phyloP scores from a whole-genome alignment of 2,797 vertebrate species.

The Sebastes glaucus region DNA sequence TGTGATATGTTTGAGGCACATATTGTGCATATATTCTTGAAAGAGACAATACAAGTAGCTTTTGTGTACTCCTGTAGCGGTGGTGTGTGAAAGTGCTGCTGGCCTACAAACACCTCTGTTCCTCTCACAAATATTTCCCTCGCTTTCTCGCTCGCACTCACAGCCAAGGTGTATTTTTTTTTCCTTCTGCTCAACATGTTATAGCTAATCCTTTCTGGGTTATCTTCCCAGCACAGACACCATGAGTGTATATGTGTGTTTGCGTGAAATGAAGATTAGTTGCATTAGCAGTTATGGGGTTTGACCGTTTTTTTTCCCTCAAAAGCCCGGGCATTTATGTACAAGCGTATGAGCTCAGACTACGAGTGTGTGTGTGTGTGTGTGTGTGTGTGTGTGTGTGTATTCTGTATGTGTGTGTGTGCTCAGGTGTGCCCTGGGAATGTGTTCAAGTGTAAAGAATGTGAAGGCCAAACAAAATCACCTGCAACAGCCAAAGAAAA shows the following conservation, averaged over 20 bases:
- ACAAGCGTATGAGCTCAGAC: slow-evolving; percentile 4
- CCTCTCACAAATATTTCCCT: slow-evolving; percentile 12
- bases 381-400: background rate
- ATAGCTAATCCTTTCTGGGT: slow-evolving; percentile 54
- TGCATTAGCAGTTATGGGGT: slow-evolving; percentile 37
- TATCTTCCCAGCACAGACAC: slow-evolving; percentile 62
- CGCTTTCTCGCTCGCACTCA: background rate
- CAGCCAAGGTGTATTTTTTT: slow-evolving; percentile 32
- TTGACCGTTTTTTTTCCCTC: background rate
- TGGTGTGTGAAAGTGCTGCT: slow-evolving; percentile 6
- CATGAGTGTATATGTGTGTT: slow-evolving; percentile 20
- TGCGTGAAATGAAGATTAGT: slow-evolving; percentile 46
- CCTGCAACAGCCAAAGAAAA: slow-evolving; percentile 34
- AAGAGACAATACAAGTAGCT: slow-evolving; percentile 12
- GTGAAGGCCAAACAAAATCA: slow-evolving; percentile 43
- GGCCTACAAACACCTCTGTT: background rate
- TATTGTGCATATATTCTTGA: background rate
- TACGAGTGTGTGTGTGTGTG: background rate
- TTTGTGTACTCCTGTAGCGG: background rate
- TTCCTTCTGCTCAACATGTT: slow-evolving; percentile 29
- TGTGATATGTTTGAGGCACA: background rate
- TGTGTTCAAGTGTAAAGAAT: slow-evolving; percentile 15
- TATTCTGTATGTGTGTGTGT: slow-evolving; percentile 1
- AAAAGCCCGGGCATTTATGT: slow-evolving; percentile 28
- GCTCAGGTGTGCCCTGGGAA: slow-evolving; percentile 32